These are phyloP conservation scores for Illadopsis cleaveri DNA, from an alignment of 2,113 vertebrate species.

Conservation along the genomic window DNA sequence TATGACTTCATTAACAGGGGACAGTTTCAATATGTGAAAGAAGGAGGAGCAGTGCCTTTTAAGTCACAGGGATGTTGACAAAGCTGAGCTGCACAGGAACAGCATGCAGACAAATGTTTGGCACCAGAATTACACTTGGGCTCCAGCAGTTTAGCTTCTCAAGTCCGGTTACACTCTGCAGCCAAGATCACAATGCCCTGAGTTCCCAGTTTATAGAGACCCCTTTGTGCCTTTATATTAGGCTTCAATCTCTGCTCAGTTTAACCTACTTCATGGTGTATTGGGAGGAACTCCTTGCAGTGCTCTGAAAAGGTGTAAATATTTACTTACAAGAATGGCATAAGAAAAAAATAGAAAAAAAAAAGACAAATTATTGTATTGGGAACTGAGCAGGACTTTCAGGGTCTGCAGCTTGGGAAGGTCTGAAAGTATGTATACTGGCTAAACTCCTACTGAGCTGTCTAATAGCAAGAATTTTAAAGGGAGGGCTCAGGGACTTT, in stretches of 20 bases:
- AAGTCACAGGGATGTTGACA: conserved; percentile 60
- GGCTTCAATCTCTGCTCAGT: background rate
- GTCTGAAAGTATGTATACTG: background rate
- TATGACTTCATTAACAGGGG: conserved; percentile 69
- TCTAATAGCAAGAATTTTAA: background rate
- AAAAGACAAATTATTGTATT: background rate
- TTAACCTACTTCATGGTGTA: background rate
- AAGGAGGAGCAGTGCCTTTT: conserved; percentile 49
- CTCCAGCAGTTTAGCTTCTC: conserved; percentile 63
- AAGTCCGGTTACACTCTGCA: background rate
- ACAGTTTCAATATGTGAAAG: conserved; percentile 36
- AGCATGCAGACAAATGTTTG: conserved; percentile 70
- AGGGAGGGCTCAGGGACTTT: background rate
- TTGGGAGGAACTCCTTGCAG: background rate
- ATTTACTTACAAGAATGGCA: background rate
- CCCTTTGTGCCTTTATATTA: background rate
- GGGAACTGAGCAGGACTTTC: background rate
- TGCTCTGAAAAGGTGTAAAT: background rate
- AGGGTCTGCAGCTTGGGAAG: background rate
- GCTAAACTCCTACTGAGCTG: background rate
- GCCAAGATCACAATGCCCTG: conserved; percentile 59
- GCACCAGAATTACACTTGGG: conserved; percentile 32
- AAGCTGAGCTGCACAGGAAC: conserved; percentile 49
- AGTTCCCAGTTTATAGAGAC: conserved; percentile 36
- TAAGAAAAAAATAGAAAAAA: background rate